Base-by-base conservation (phyloP, 1,140 invertebrate genomes). In the Drosophila tropicalis region DNA sequence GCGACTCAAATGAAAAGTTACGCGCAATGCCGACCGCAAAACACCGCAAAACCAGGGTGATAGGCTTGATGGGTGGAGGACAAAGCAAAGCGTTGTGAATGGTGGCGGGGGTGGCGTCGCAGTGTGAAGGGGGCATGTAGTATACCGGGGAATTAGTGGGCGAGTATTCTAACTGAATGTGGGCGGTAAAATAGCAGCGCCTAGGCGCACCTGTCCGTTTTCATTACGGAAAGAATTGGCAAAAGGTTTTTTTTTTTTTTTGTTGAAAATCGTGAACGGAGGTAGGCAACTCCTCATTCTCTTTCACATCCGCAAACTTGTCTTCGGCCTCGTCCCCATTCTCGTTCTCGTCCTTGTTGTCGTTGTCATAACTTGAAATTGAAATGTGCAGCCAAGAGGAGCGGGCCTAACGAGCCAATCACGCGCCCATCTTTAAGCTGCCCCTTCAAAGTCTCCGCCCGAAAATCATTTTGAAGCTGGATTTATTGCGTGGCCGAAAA, bases 381-480 rank as follows among this genome's bases (percentile, higher is more conserved):
- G 82, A 85, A 84, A 84, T 70, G 67, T 22, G 40, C 22, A 9
- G 12, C 29, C 19, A 15, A 6, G 6, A 29, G 51, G 36, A 25
- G 56, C 9, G 56, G 13, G 69, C 44, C 40, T 70, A 70, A 67
- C 71, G 67, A 81, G 79, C 77, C 81, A 84, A 85, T 84, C 72
- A 81, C 65, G 65, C 72, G 68, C 73, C 79, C 72, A 81, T 81
- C 65, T 57, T 56, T 55, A 76, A 72, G 70, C 75, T 39, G 54
- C 34, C 32, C 63, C 64, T 51, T 51, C 44, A 22, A 51, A 51
- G 44, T 62, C 66, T 41, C 61, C 71, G 62, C 25, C 25, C 55
- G 51, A 84, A 84, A 84, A 84, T 86, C 82, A 86, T 81, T 86
- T 85, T 57, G 77, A 67, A 87, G 73, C 82, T 74, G 83, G 82